Evolutionary conservation across 2,797 vertebrate species (phyloP).

Genomic region (Hemibagrus guttatus): DNA sequence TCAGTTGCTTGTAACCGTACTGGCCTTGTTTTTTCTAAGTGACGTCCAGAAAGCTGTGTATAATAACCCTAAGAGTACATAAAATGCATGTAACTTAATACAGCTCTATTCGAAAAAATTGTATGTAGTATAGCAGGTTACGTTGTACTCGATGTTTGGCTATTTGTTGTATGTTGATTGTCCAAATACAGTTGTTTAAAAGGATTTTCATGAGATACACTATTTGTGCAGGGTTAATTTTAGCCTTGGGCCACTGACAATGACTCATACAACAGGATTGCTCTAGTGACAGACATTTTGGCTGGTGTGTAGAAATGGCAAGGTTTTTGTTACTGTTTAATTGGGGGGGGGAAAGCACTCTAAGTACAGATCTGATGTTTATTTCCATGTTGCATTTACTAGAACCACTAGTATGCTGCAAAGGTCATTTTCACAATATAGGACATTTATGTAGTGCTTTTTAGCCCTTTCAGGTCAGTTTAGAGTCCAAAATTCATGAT

Average conservation of each 20-base stretch:
- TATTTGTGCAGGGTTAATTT: too few relatives aligned
- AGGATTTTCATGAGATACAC: not conserved
- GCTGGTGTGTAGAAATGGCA: not conserved
- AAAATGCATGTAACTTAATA: not conserved
- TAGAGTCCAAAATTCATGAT: not conserved
- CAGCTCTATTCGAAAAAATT: not conserved
- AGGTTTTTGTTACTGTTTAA: not conserved
- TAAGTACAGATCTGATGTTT: not conserved
- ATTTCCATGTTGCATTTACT: not conserved
- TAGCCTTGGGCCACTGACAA: not conserved
- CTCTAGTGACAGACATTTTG: not conserved
- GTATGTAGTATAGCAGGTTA: not conserved
- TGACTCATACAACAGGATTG: not conserved
- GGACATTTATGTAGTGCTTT: not conserved
- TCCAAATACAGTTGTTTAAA: not conserved
- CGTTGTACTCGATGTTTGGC: not conserved
- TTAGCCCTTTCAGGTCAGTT: not conserved
- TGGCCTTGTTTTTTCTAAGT: too few relatives aligned
- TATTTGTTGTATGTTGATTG: not conserved
- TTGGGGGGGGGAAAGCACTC: not conserved
- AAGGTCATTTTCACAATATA: not conserved
- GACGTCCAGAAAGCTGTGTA: not conserved
- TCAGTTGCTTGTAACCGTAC: too few relatives aligned
- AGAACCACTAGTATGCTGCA: not conserved
- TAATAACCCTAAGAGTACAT: not conserved